These are phyloP conservation scores for Choloepus didactylus DNA, from an alignment of 2,797 vertebrate species.

Conservation along the genomic window DNA sequence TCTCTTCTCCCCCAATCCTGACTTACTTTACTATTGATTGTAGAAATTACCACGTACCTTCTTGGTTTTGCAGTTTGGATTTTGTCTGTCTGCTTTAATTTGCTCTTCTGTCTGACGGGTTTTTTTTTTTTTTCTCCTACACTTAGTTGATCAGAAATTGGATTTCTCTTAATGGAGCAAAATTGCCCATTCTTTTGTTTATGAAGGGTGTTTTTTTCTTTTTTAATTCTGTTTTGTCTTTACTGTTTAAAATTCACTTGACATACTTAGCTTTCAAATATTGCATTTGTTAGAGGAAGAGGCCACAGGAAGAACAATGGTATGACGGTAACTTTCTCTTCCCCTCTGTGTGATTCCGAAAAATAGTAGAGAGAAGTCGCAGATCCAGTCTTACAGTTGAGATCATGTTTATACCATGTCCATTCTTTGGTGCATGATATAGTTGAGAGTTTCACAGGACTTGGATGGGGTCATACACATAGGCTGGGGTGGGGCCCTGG, in stretches of 20 bases:
- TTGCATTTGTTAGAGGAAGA: neutral
- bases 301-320: neutral
- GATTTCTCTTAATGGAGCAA: slow-evolving; percentile 8
- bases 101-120: neutral
- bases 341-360: neutral
- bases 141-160: slow-evolving; percentile 36
- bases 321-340: neutral
- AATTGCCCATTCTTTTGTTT: slow-evolving; percentile 9
- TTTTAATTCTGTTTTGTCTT: slow-evolving; percentile 46
- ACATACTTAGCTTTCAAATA: neutral
- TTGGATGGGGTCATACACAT: neutral
- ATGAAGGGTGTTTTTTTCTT: neutral
- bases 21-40: neutral
- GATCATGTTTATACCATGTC: neutral
- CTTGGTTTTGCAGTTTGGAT: neutral
- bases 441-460: neutral
- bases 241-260: neutral
- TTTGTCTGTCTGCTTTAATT: slow-evolving; percentile 25
- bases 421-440: neutral
- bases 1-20: neutral
- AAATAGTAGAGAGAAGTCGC: neutral
- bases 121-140: neutral
- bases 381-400: neutral
- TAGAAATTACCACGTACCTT: neutral
- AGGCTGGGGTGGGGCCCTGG: neutral